Base-by-base conservation (phyloP, 2,113 vertebrate genomes). In the Emydura subglobosa region DNA sequence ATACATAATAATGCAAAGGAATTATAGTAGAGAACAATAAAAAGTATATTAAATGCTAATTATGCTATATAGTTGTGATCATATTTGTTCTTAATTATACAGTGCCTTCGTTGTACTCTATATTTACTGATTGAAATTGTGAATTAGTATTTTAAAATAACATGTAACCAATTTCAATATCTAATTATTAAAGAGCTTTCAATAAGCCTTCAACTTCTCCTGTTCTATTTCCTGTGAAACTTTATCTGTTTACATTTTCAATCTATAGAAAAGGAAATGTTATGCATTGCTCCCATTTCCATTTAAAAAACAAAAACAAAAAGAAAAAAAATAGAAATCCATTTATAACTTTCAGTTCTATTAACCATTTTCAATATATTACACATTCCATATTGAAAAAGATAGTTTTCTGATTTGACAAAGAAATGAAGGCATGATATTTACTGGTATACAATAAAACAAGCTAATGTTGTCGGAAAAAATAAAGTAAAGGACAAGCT, bases 401-500 rank as follows among this genome's bases (percentile, higher is more conserved):
- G 97, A 98, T 97, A 96, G 92, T 97, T 98, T 98, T 98, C 98
- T 97, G 97, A 98, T 98, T 98, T 98, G 98, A 96, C 92, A 92
- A 97, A 95, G 93, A 97, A 91, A 88, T 2, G 89, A 97, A 98
- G 95, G 94, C 97, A 97, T 96, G 98, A 98, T 98, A 98, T 98
- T 98, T 98, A 98, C 98, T 98, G 96, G 98, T 98, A 96, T 96
- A 98, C 98, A 98, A 98, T 99, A 99, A 98, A 98, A 98, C 98
- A 98, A 98, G 98, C 98, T 98, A 98, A 98, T 98, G 98, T 98
- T 98, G 98, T 91, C 95, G 98, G 98, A 95, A 98, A 97, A 98
- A 97, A 98, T 98, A 99, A 99, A 99, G 98, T 98, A 98, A 98
- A 99, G 99, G 99, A 99, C 99, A 99, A 98, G 99, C 98, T 99